Evolutionary conservation across 2,888 invertebrate genomes (phyloP), one percentile per base, ranked within the genome.

Genomic region (Ditula angustiorana): DNA sequence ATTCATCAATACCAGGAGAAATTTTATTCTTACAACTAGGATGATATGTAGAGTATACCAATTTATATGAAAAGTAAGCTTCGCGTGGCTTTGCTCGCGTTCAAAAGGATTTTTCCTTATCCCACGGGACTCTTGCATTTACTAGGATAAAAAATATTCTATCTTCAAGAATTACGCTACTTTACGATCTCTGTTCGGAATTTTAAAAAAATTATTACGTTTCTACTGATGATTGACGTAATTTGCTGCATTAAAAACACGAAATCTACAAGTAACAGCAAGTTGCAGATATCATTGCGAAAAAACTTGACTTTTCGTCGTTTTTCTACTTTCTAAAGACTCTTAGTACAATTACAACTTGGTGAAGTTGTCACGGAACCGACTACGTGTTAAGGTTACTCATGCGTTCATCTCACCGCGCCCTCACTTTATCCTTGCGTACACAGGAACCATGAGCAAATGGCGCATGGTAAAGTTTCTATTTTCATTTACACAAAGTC

Each of bases 321-420:
- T 50, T 50, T 50, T 28, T 50, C 5, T 50, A 50, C 28, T 50
- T 50, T 30, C 11, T 10, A n/a, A 50, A 41, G 10, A 19, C 10
- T 30, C 28, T 30, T 4, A 30, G 30, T 30, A 30, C 50, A 50
- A 50, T 50, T 30, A 50, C 7, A 30, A 50, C 50, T 50, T 21
- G 13, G 30, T 30, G 21, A 50, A 30, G 50, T 50, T 50, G 28
- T 21, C 30, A 50, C n/a, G 50, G 26, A 50, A 13, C 50, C 16
- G 30, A 30, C 50, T 50, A 50, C 30, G 50, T 50, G 50, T 50
- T 16, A 50, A 50, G 50, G 30, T 50, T 50, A 19, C 30, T 50
- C 50, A 30, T n/a, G 50, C 50, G 50, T 30, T 30, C 21, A 19
- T 2, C 41, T 19, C 19, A 10, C 8, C 41, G 41, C 41, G 16